Conservation (phyloP, 92 coral and sea anemone genomes). For the Anthopleura xanthogrammica region DNA sequence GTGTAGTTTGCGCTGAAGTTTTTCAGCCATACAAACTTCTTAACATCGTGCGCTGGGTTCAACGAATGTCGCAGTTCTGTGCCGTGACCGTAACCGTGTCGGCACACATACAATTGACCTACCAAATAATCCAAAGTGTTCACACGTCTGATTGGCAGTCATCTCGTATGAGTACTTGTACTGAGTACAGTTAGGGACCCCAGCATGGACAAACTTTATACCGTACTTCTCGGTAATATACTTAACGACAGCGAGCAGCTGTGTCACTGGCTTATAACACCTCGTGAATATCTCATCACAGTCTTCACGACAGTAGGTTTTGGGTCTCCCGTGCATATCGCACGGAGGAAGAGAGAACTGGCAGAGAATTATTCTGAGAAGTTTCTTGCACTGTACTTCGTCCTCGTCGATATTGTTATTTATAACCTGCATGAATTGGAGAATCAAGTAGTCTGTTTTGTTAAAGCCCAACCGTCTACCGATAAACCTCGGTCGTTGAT, state of each 20-base stretch:
- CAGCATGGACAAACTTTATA: slow-evolving; percentile 64
- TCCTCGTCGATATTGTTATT: slow-evolving; percentile 12
- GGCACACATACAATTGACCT: slow-evolving; percentile 10
- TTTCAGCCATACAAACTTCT: no score
- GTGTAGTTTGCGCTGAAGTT: no score
- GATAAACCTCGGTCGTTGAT: slow-evolving; percentile 65
- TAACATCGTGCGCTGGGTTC: no score
- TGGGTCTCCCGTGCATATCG: slow-evolving; percentile 37
- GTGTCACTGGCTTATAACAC: slow-evolving; percentile 55
- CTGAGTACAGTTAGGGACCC: slow-evolving; percentile 74
- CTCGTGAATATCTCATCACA: slow-evolving; percentile 66
- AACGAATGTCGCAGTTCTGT: no score
- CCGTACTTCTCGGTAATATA: slow-evolving; percentile 39
- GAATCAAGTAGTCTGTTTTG: slow-evolving; percentile 53
- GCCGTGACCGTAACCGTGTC: no score
- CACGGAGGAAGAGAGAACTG: slow-evolving; percentile 77
- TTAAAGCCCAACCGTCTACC: slow-evolving; percentile 67
- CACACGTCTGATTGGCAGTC: slow-evolving; percentile 49
- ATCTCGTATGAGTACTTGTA: slow-evolving; percentile 42
- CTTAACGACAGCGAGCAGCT: slow-evolving; percentile 74
- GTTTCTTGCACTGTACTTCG: slow-evolving; percentile 36
- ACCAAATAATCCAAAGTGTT: slow-evolving; percentile 89
- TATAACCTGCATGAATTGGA: slow-evolving; percentile 43
- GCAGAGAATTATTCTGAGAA: slow-evolving; percentile 61
- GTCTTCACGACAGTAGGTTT: slow-evolving; percentile 76